These are phyloP conservation scores for Bungarus multicinctus DNA, from an alignment of 2,113 vertebrate species.

Conservation along the genomic window DNA sequence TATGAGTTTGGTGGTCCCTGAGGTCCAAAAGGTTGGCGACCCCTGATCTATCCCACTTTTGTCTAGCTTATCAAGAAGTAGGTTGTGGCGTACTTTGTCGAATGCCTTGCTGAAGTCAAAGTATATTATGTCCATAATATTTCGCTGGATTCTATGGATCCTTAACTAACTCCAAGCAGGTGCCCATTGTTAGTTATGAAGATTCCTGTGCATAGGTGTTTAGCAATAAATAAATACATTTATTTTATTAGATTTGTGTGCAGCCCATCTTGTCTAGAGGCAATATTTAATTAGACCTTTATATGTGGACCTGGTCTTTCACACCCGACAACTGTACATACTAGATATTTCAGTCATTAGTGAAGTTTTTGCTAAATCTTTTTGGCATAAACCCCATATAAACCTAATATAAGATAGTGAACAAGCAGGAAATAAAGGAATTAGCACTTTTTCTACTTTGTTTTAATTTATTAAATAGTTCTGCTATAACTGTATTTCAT, in stretches of 20 bases:
- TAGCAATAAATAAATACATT: too few relatives aligned
- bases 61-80: too few relatives aligned
- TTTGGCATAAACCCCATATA: background rate
- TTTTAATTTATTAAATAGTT: background rate
- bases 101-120: too few relatives aligned
- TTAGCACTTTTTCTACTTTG: background rate
- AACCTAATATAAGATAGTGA: background rate
- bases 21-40: too few relatives aligned
- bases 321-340: background rate
- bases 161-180: background rate
- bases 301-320: background rate
- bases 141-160: background rate
- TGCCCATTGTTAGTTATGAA: background rate
- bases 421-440: background rate
- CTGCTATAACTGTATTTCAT: background rate
- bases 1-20: too few relatives aligned
- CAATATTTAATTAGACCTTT: background rate
- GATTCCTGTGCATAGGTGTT: background rate
- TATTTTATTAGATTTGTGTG: too few relatives aligned
- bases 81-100: too few relatives aligned
- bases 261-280: background rate
- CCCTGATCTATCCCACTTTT: too few relatives aligned
- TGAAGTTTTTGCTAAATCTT: background rate
- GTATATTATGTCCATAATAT: too few relatives aligned
- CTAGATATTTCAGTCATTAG: background rate